phyloP scores from a whole-genome alignment of 2,113 vertebrate species.

The Okapia johnstoni region DNA sequence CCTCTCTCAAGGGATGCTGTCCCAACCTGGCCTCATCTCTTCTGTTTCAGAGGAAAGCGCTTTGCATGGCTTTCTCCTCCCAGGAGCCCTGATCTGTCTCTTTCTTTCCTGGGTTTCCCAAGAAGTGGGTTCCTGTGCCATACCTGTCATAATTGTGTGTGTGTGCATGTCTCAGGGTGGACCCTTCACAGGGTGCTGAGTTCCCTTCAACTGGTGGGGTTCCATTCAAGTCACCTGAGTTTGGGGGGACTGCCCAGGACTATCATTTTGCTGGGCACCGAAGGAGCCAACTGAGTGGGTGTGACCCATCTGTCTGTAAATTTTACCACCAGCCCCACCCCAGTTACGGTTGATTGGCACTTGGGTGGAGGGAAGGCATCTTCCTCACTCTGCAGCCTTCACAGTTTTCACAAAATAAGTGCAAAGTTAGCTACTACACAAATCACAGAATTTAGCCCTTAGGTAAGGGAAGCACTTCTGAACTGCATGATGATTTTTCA shows the following conservation, averaged over 20 bases:
- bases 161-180: too few species aligned
- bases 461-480: slow-evolving; percentile 33
- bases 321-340: neutral
- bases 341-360: neutral
- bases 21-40: neutral
- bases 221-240: neutral
- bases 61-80: neutral
- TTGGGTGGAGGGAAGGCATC: neutral
- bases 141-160: neutral
- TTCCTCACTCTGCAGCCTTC: neutral
- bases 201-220: neutral
- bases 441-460: slow-evolving; percentile 12
- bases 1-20: neutral
- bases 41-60: neutral
- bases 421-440: slow-evolving; percentile 23
- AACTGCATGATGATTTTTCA: slow-evolving; percentile 22
- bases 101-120: neutral
- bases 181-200: neutral
- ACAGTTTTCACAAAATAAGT: slow-evolving; percentile 20
- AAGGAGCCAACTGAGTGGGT: neutral
- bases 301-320: neutral
- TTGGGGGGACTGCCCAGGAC: neutral
- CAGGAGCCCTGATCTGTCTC: neutral
- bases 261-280: neutral
- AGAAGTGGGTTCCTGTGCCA: neutral